Percentiles rank a stretch among this genome's conserved stretches.
These are phyloP conservation scores for Serranus cabrilla DNA, from an alignment of 2,797 vertebrate genomes.

Conservation along the genomic window DNA sequence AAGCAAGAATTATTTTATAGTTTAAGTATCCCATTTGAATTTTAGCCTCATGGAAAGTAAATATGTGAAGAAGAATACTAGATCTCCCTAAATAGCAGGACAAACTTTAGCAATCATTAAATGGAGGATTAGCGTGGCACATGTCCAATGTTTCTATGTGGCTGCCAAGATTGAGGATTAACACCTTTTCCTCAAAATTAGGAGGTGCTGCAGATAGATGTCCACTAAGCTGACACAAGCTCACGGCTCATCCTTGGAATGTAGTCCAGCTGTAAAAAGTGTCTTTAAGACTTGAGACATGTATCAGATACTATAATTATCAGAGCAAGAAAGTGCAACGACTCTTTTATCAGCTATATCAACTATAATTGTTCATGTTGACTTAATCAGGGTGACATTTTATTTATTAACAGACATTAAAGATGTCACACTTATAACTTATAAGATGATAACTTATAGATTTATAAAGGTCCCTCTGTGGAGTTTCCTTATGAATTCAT, in stretches of 20 bases:
- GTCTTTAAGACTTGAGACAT: conserved; percentile 23
- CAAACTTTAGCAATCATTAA: conserved; percentile 52
- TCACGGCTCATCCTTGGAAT: conserved; percentile 36
- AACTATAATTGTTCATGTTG: conserved; percentile 16
- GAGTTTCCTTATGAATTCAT: background rate
- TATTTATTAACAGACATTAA: background rate
- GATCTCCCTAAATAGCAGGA: conserved; percentile 44
- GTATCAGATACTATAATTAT: conserved; percentile 32
- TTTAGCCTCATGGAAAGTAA: conserved; percentile 42
- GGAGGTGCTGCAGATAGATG: conserved; percentile 44
- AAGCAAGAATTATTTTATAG: conserved; percentile 37
- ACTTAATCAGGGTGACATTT: background rate
- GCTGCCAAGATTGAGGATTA: conserved; percentile 72
- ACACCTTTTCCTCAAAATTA: conserved; percentile 70
- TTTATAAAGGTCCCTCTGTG: background rate
- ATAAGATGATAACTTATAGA: background rate
- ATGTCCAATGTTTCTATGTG: conserved; percentile 50
- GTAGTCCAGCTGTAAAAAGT: conserved; percentile 39
- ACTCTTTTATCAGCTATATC: conserved; percentile 12
- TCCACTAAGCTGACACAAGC: conserved; percentile 56
- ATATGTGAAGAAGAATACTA: conserved; percentile 60
- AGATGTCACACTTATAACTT: background rate
- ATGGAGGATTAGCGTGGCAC: conserved; percentile 50
- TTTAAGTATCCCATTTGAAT: conserved; percentile 33
- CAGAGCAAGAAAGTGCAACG: conserved; percentile 15